Conservation (phyloP, 1,140 invertebrate genomes). For the Saccostrea echinata region DNA sequence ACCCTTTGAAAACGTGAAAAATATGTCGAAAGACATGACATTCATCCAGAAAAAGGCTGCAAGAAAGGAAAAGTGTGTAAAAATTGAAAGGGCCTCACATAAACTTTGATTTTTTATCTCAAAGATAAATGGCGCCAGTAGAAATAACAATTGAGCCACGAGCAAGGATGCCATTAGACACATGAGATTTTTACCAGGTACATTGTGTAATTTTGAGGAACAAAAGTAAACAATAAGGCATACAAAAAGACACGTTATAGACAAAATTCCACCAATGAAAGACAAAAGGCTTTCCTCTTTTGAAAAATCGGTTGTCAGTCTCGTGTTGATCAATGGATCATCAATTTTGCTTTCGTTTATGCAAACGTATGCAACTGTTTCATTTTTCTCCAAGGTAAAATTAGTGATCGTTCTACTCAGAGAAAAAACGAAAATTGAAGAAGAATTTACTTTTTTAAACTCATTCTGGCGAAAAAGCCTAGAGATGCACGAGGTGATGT, state of each 20-base stretch:
- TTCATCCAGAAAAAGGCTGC: conserved; percentile 84
- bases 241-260: conserved; percentile 62
- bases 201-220: conserved; percentile 79
- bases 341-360: conserved; percentile 45
- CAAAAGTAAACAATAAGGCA: conserved; percentile 76
- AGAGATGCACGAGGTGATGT: conserved; percentile 5
- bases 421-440: conserved; percentile 46
- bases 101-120: conserved; percentile 55
- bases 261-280: conserved; percentile 63
- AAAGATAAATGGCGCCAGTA: conserved; percentile 72
- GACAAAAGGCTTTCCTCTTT: conserved; percentile 60
- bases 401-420: conserved; percentile 22
- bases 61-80: conserved; percentile 82
- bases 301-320: conserved; percentile 41
- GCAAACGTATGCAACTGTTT: conserved; percentile 47
- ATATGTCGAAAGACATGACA: conserved; percentile 83
- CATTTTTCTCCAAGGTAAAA: conserved; percentile 21
- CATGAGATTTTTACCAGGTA: conserved; percentile 81
- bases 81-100: conserved; percentile 76
- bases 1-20: conserved; percentile 82
- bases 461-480: conserved; percentile 49
- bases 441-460: conserved; percentile 48
- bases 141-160: conserved; percentile 80
- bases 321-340: neutral
- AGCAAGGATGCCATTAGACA: conserved; percentile 79